These are phyloP conservation scores for Cirrhinus molitorella DNA, from an alignment of 2,797 vertebrate genomes.

Conservation along the genomic window DNA sequence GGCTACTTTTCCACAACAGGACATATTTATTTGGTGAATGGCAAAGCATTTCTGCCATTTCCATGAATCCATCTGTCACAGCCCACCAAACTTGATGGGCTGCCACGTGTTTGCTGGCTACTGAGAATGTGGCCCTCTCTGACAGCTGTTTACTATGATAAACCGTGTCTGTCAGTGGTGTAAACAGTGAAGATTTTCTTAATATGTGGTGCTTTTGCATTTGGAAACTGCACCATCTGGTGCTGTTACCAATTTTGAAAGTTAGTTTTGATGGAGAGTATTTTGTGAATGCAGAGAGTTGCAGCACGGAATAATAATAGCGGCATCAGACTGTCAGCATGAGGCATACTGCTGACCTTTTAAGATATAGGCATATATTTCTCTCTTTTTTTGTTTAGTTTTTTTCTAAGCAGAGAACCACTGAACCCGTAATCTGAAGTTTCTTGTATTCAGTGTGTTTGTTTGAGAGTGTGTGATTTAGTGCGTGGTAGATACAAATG, in stretches of 20 bases:
- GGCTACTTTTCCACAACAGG: not conserved
- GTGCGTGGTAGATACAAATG: constrained; percentile 40
- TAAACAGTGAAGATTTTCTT: constrained; percentile 61
- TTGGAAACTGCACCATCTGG: constrained; percentile 67
- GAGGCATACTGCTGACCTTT: not conserved
- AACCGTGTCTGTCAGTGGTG: constrained; percentile 56
- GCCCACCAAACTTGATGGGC: constrained; percentile 8
- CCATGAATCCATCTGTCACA: constrained; percentile 25
- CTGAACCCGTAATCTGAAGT: not conserved
- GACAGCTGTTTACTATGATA: constrained; percentile 64
- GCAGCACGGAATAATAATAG: constrained; percentile 7
- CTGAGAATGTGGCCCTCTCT: constrained; percentile 23
- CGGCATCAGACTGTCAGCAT: not conserved
- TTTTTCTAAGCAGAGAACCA: not conserved
- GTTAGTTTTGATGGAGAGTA: constrained; percentile 17
- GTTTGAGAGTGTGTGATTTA: constrained; percentile 46
- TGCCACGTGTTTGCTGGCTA: constrained; percentile 20
- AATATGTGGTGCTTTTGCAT: constrained; percentile 69
- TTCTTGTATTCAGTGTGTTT: not conserved
- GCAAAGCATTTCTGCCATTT: not conserved
- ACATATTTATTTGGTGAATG: not conserved
- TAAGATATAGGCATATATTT: not conserved
- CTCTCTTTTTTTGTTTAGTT: too few relatives aligned
- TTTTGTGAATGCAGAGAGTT: not conserved
- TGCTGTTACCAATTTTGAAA: constrained; percentile 62